Conservation (phyloP, 2,113 vertebrate genomes). For the Microtus pennsylvanicus region DNA sequence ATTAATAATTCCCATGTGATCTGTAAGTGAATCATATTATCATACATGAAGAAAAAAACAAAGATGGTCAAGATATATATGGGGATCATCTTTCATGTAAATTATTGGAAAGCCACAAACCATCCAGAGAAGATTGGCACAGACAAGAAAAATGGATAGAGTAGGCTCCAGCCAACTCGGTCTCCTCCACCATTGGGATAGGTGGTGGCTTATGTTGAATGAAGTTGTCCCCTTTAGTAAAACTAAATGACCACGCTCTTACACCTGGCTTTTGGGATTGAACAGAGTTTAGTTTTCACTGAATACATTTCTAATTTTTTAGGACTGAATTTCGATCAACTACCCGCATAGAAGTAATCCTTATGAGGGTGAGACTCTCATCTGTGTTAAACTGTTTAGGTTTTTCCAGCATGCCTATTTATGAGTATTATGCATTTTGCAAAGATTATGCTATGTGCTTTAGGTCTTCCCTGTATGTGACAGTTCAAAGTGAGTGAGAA, state of each 20-base stretch:
- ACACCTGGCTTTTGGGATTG: neutral
- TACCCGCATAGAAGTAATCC: neutral
- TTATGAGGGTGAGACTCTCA: neutral
- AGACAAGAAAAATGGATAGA: neutral
- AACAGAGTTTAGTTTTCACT: slow-evolving; percentile 36
- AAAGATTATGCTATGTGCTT: neutral
- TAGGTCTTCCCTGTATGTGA: neutral
- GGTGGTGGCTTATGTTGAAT: neutral
- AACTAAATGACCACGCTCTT: neutral
- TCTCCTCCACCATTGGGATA: neutral
- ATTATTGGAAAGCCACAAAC: neutral
- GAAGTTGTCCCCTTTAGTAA: neutral
- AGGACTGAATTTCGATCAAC: neutral
- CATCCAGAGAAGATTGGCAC: neutral
- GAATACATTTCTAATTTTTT: neutral
- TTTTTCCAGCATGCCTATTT: neutral
- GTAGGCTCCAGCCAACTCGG: neutral
- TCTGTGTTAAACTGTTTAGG: slow-evolving; percentile 8
- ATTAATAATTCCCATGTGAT: slow-evolving; percentile 15
- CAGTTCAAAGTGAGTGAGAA: neutral
- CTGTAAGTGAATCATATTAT: slow-evolving; percentile 3
- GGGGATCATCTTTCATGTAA: neutral
- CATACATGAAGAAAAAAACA: neutral
- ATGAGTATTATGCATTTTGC: neutral
- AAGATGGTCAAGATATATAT: neutral